Percentiles rank a stretch among this genome's conserved stretches.
Evolutionary conservation across 1,140 invertebrate genomes (phyloP).

Genomic region (Acromyrmex echinatior): DNA sequence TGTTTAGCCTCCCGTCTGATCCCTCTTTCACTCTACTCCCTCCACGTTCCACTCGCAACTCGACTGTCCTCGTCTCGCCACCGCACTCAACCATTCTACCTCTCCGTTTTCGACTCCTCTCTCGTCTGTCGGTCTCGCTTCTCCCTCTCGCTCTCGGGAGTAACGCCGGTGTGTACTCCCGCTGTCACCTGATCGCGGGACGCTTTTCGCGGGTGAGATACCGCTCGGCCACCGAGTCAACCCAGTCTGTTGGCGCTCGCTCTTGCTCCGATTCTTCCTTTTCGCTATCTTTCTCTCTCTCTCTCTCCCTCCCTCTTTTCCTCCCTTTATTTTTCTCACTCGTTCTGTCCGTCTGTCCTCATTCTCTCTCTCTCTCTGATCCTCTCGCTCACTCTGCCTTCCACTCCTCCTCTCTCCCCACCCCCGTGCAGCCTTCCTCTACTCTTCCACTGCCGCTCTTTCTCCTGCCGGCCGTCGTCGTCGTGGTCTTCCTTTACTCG

Average conservation of each 20-base stretch:
- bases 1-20: conserved; percentile 67
- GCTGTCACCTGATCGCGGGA: conserved; percentile 85
- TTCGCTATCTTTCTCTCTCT: conserved; percentile 33
- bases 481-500: conserved; percentile 73
- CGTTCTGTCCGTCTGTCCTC: conserved; percentile 33
- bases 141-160: conserved; percentile 71
- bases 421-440: conserved; percentile 46
- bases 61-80: conserved; percentile 64
- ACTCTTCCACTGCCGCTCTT: conserved; percentile 58
- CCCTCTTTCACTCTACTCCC: conserved; percentile 55
- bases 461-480: conserved; percentile 57
- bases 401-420: conserved; percentile 46
- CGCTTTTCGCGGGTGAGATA: conserved; percentile 85
- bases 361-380: conserved; percentile 8
- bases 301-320: neutral
- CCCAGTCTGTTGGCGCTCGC: conserved; percentile 78
- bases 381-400: conserved; percentile 49
- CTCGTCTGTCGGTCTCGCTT: conserved; percentile 64
- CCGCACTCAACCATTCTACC: conserved; percentile 62
- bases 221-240: conserved; percentile 84
- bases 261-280: conserved; percentile 65
- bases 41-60: conserved; percentile 66
- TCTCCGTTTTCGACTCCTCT: conserved; percentile 74
- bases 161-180: conserved; percentile 79
- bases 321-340: conserved; percentile 37